These are phyloP conservation scores for Sphaerophoria rueppellii DNA, from an alignment of 2,888 invertebrate species.

Conservation along the genomic window DNA sequence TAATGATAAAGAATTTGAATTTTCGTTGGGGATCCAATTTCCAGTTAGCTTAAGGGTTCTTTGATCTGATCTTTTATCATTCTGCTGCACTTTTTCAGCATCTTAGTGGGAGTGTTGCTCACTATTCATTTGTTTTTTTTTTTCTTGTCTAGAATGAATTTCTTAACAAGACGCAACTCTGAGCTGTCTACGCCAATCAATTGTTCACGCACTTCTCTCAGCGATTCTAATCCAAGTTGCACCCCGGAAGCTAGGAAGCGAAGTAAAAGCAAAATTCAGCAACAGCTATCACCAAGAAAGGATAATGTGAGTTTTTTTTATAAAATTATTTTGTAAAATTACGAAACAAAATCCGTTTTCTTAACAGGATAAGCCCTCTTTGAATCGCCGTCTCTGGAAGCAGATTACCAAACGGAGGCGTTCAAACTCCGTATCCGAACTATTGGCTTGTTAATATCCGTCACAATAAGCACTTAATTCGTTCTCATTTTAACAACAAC, in stretches of 20 bases:
- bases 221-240: conserved; percentile 80
- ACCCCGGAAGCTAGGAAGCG: conserved; percentile 76
- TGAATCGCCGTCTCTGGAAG: conserved; percentile 91
- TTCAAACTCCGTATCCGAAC: conserved; percentile 82
- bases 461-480: conserved; percentile 32
- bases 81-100: background rate
- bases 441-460: conserved; percentile 79
- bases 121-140: background rate
- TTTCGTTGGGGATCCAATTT: too few relatives aligned
- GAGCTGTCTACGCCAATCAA: conserved; percentile 79
- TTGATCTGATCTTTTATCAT: too few relatives aligned
- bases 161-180: conserved; percentile 81
- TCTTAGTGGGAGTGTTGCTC: background rate
- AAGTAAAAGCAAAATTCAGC: conserved; percentile 73
- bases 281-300: conserved; percentile 80
- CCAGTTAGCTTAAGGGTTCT: too few relatives aligned
- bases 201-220: conserved; percentile 80
- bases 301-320: conserved; percentile 79
- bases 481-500: conserved; percentile 12
- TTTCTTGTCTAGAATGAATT: conserved; percentile 78
- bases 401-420: conserved; percentile 89
- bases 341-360: background rate
- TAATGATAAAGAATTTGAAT: too few relatives aligned
- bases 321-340: background rate
- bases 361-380: conserved; percentile 88